Conservation (phyloP, 2,797 vertebrate genomes). For the Lophura swinhoii region DNA sequence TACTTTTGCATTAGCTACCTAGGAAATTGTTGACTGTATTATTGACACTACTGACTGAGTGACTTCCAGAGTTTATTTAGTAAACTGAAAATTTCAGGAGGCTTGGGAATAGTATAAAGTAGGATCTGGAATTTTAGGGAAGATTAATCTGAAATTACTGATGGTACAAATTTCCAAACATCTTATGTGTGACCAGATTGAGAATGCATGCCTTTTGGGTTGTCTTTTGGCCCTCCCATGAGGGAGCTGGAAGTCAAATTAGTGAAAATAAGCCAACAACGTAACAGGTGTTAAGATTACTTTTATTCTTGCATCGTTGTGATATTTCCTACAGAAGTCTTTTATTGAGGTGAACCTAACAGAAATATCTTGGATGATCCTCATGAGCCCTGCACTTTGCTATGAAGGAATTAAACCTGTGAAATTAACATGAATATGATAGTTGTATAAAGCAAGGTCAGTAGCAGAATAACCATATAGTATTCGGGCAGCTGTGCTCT, state of each 20-base stretch:
- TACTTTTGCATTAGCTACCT: too few relatives aligned
- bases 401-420: neutral
- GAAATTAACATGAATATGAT: neutral
- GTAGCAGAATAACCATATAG: neutral
- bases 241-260: neutral
- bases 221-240: neutral
- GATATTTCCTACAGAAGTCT: neutral
- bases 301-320: neutral
- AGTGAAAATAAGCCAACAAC: neutral
- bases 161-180: neutral
- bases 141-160: neutral
- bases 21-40: too few relatives aligned
- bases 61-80: too few relatives aligned
- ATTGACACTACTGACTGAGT: too few relatives aligned
- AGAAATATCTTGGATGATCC: neutral
- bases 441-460: neutral
- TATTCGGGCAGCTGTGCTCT: neutral
- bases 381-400: neutral
- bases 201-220: neutral
- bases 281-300: neutral
- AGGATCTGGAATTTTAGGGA: neutral
- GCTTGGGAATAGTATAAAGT: neutral
- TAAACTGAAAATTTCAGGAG: neutral
- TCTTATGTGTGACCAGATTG: neutral
- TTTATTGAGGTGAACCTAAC: conserved; percentile 1